Percentiles rank a stretch among this genome's conserved stretches.
These are phyloP conservation scores for Megaustenia siamemsis DNA, from an alignment of 2,888 invertebrate species.

Conservation along the genomic window DNA sequence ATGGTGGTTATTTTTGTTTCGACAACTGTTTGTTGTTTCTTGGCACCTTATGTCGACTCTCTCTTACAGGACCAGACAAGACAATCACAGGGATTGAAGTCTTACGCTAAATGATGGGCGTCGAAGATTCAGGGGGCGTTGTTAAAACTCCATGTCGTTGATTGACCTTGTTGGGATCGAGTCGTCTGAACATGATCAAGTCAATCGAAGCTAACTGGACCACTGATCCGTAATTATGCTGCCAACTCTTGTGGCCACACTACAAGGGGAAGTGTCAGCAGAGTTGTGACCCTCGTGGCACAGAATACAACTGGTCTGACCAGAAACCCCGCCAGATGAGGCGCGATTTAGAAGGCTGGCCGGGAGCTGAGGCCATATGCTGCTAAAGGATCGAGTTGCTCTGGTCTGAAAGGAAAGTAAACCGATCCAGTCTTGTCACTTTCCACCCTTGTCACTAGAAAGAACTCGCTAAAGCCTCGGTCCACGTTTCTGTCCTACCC, in stretches of 20 bases:
- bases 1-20: too few species aligned
- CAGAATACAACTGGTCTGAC: slow-evolving; percentile 1
- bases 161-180: slow-evolving; percentile 12
- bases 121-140: not conserved
- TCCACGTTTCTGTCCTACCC: not conserved
- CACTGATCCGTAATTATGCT: slow-evolving; percentile 17
- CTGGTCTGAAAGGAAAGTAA: not conserved
- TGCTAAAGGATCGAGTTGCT: not conserved
- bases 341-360: slow-evolving; percentile 20
- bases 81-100: not conserved
- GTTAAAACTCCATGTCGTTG: slow-evolving; percentile 25
- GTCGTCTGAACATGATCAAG: slow-evolving; percentile 26
- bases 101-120: slow-evolving; percentile 11
- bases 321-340: slow-evolving; percentile 33
- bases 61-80: not conserved
- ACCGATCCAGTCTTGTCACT: slow-evolving; percentile 23
- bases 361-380: slow-evolving; percentile 47
- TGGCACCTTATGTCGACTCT: not conserved
- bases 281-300: slow-evolving; percentile 1
- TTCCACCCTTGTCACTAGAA: slow-evolving; percentile 35
- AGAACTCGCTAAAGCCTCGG: not conserved
- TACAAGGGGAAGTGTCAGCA: slow-evolving; percentile 18
- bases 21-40: too few species aligned
- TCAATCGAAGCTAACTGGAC: slow-evolving; percentile 5
- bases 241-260: slow-evolving; percentile 20